A percentile compares a stretch with the other conserved stretches of the same genome.
These are phyloP conservation scores for Heloderma charlesbogerti DNA, from an alignment of 2,113 vertebrate species.

Conservation along the genomic window DNA sequence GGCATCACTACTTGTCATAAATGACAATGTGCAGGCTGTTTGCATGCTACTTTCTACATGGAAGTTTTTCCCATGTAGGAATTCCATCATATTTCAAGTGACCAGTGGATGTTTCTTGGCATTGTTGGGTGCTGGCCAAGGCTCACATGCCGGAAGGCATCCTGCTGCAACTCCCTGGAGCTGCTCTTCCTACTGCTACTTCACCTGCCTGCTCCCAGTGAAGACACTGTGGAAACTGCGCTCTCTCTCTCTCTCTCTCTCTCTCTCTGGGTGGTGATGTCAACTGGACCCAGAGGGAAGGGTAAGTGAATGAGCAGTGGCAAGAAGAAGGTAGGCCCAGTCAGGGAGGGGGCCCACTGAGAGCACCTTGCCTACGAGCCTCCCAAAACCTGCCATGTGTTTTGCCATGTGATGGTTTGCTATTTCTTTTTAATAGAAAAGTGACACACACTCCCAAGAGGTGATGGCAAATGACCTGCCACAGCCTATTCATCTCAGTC, in stretches of 20 bases:
- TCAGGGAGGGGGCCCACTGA: no score
- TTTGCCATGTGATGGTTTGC: neutral
- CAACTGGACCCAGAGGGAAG: no score
- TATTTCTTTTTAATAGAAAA: neutral
- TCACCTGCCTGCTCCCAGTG: neutral
- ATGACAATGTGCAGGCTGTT: neutral
- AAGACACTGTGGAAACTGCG: neutral
- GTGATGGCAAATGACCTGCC: neutral
- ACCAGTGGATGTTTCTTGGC: neutral
- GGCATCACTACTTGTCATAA: neutral
- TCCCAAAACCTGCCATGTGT: no score
- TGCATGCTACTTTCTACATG: neutral
- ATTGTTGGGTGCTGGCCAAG: neutral
- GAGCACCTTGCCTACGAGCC: neutral
- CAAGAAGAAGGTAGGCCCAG: no score
- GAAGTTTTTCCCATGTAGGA: neutral
- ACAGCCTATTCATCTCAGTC: neutral
- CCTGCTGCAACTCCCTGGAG: neutral
- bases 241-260: neutral
- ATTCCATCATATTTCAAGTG: neutral
- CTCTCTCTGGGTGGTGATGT: neutral
- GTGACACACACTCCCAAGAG: rapidly evolving
- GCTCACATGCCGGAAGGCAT: neutral
- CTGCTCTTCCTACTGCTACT: neutral
- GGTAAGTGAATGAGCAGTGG: no score